Evolutionary conservation across 2,888 invertebrate genomes (phyloP), one percentile per base, ranked within the genome.

Genomic region (Dynastes maya): DNA sequence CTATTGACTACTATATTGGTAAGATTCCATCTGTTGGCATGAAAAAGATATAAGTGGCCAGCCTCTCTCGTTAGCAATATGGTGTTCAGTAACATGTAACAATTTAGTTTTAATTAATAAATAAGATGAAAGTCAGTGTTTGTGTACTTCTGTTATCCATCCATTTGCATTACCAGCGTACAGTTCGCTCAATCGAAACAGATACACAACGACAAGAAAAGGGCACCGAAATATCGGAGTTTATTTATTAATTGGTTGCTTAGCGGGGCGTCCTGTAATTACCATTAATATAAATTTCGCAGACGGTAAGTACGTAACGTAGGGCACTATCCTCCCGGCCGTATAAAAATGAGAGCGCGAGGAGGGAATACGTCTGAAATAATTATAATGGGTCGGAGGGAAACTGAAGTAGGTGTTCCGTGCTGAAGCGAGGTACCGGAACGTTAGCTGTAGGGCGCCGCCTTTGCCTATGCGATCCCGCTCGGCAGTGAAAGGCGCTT

Each of bases 281-380:
- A 61, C 45, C 49, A 77, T 61, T 77, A 77, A 70, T 77, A 77
- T 61, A 63, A 77, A 76, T 75, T 78, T 78, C 63, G 74, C 74
- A 76, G 75, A 76, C 49, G 74, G 68, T 16, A 16, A 22, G 22
- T 71, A 74, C 77, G 58, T 78, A 78, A 79, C 77, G 55, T 55
- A 53, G 37, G 58, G 72, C 27, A 72, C 58, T 40, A 72, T 72
- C 72, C 65, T 71, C 29, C 76, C 76, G 68, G 74, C 51, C 49
- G 45, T 68, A 79, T 81, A 83, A 81, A 82, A 83, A 80, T 78
- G 80, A 81, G 78, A 80, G 79, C 82, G 45, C 82, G 51, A 80
- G 68, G 82, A 81, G 68, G 82, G 82, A 80, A 78, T 78, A 79
- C 65, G 78, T 65, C 78, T 80, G 78, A 81, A 82, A 81, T 82